phyloP scores from a whole-genome alignment of 2,113 vertebrate genomes.

The Aldabrachelys gigantea region DNA sequence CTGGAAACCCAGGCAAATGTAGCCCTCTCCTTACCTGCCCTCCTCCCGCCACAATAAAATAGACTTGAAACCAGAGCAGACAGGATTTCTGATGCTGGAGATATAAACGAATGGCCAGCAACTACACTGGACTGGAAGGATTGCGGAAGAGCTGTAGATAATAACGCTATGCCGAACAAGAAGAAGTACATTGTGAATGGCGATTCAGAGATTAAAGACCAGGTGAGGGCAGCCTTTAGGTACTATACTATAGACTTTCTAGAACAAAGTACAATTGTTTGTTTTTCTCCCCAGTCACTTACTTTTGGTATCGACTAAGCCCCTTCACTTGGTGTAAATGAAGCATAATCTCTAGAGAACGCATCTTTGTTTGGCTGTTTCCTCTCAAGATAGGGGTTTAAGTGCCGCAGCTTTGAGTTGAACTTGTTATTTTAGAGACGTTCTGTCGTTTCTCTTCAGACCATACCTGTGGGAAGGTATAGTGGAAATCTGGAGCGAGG shows the following conservation, averaged over 20 bases:
- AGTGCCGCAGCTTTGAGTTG: rapidly evolving
- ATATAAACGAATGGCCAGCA: constrained; percentile 71
- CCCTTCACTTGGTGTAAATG: rapidly evolving
- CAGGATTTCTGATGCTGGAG: constrained; percentile 52
- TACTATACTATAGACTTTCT: rapidly evolving
- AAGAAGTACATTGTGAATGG: constrained; percentile 82
- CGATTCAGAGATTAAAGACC: constrained; percentile 71
- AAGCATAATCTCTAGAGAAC: rapidly evolving
- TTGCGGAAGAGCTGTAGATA: background rate
- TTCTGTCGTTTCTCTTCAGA: background rate
- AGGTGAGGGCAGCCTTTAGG: constrained; percentile 77
- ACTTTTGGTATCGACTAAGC: background rate
- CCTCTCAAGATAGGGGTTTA: rapidly evolving
- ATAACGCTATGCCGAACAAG: constrained; percentile 75
- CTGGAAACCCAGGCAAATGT: constrained; percentile 13
- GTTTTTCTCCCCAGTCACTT: rapidly evolving
- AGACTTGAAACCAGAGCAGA: constrained; percentile 69
- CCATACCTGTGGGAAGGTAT: rapidly evolving
- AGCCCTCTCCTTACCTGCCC: background rate
- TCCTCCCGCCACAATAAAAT: background rate
- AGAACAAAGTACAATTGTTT: rapidly evolving
- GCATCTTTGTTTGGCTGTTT: rapidly evolving
- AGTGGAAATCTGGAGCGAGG: rapidly evolving
- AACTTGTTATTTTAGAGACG: rapidly evolving
- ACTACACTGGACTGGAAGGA: constrained; percentile 16